Percentiles rank a stretch among this genome's conserved stretches.
These are phyloP conservation scores for Arvicanthis niloticus DNA, from an alignment of 2,113 vertebrate species.

Conservation along the genomic window DNA sequence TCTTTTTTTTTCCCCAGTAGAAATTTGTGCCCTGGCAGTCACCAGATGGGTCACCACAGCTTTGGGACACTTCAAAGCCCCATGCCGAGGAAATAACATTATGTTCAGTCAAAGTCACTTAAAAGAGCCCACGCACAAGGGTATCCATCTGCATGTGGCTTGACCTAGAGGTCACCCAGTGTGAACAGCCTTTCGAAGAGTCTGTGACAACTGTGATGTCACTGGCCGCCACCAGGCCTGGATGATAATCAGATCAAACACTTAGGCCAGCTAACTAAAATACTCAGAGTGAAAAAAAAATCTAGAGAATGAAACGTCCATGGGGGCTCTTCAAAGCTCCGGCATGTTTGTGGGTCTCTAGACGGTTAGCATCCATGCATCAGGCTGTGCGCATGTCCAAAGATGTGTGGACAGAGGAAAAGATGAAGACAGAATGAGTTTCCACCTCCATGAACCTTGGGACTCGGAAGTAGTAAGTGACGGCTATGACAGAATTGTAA, in stretches of 20 bases:
- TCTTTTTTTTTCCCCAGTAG: neutral
- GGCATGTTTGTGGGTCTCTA: neutral
- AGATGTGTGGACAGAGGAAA: neutral
- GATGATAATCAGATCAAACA: neutral
- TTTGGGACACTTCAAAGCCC: neutral
- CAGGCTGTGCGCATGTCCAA: neutral
- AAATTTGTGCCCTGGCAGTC: neutral
- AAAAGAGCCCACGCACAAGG: neutral
- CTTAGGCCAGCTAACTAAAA: neutral
- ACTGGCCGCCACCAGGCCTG: neutral
- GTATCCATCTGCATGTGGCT: neutral
- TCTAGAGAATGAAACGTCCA: neutral
- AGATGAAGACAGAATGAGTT: neutral
- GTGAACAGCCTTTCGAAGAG: neutral
- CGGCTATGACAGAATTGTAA: neutral
- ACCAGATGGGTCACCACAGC: neutral
- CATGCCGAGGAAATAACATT: neutral
- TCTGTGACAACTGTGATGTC: neutral
- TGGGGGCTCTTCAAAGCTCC: neutral
- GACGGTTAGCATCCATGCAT: neutral
- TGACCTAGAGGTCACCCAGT: neutral
- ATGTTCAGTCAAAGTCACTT: neutral
- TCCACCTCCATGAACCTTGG: neutral
- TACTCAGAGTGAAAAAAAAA: neutral
- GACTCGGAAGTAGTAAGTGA: neutral